Evolutionary conservation across 2,113 vertebrate species (phyloP).

Genomic region (Motacilla alba): DNA sequence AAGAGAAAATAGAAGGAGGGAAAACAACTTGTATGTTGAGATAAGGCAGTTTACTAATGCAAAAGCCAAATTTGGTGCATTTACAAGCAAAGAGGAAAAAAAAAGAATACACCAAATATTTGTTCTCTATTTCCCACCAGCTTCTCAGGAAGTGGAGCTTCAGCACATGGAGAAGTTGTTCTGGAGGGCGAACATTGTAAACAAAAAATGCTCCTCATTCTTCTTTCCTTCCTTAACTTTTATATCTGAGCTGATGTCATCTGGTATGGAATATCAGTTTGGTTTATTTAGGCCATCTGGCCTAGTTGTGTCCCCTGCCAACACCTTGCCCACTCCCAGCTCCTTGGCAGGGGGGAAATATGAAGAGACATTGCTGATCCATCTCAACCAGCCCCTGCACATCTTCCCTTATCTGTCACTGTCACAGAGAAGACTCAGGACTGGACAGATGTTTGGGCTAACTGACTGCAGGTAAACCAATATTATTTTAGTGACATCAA

Average conservation of each 20-base stretch:
- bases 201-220: neutral
- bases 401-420: neutral
- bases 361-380: neutral
- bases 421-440: neutral
- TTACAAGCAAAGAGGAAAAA: neutral
- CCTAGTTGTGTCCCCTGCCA: too few species aligned
- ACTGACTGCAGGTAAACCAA: neutral
- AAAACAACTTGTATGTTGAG: neutral
- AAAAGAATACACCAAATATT: neutral
- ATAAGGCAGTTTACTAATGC: neutral
- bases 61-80: neutral
- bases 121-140: neutral
- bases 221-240: neutral
- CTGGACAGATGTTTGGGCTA: neutral
- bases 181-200: neutral
- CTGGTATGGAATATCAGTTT: neutral
- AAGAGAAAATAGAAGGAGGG: neutral
- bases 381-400: neutral
- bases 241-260: too few species aligned
- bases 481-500: neutral
- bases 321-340: neutral
- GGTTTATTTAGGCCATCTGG: neutral
- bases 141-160: neutral
- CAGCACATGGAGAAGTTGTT: accelerated
- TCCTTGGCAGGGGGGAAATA: neutral